phyloP scores from a whole-genome alignment of 2,888 invertebrate species.

The Andrena trimmerana region DNA sequence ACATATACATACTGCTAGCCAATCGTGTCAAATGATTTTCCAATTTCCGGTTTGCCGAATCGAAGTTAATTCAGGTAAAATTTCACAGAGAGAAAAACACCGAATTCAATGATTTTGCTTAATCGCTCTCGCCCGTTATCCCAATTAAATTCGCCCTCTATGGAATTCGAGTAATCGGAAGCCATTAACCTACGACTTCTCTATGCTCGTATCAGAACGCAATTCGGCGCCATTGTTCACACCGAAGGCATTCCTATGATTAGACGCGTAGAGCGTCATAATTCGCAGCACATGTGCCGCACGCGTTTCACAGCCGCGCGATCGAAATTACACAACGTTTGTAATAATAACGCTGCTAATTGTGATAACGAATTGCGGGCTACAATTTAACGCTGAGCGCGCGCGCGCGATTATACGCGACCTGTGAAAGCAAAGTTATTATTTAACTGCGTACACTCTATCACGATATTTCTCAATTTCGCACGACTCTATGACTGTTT shows the following conservation, averaged over 20 bases:
- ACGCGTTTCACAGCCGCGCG: constrained; percentile 6
- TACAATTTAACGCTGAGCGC: constrained; percentile 28
- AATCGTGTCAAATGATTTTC: no score
- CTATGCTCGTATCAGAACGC: constrained; percentile 6
- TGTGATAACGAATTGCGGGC: constrained; percentile 39
- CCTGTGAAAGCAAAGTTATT: constrained; percentile 10
- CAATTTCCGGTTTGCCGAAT: no score
- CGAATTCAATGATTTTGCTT: not conserved
- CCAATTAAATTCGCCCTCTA: not conserved
- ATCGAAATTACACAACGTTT: constrained; percentile 39
- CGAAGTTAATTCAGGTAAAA: no score
- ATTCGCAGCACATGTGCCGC: constrained; percentile 28
- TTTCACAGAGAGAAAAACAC: not conserved
- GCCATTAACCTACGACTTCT: constrained; percentile 24
- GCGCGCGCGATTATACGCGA: not conserved
- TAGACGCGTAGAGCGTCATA: constrained; percentile 28
- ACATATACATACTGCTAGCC: no score
- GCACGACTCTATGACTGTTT: not conserved
- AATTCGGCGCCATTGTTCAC: constrained; percentile 31
- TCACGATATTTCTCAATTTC: constrained; percentile 23
- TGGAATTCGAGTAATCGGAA: not conserved
- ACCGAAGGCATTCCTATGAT: constrained; percentile 22
- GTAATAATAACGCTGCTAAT: constrained; percentile 46
- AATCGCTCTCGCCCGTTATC: not conserved
- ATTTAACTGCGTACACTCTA: constrained; percentile 3